These are phyloP conservation scores for Chrysolophus pictus DNA, from an alignment of 2,797 vertebrate species.

Conservation along the genomic window DNA sequence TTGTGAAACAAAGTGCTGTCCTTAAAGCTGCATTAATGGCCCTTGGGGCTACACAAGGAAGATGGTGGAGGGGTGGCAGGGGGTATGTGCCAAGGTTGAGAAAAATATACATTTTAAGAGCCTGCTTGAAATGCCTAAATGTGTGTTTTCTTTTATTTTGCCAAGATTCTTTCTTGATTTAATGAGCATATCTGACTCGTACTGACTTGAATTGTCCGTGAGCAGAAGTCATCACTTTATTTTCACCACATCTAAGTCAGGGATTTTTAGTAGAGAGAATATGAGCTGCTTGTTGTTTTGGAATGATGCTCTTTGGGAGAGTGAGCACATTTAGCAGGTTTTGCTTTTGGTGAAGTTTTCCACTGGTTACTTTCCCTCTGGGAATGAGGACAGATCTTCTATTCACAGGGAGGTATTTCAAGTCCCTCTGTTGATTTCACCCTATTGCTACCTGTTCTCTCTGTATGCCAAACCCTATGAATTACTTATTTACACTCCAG, in stretches of 20 bases:
- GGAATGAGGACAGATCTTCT: background rate
- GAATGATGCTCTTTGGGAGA: background rate
- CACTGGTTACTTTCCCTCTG: background rate
- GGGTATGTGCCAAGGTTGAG: background rate
- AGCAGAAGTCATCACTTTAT: accelerated
- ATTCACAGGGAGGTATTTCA: background rate
- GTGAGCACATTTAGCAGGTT: background rate
- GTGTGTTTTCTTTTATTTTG: background rate
- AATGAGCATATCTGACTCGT: background rate
- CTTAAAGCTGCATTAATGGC: constrained; percentile 34
- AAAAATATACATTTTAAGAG: constrained; percentile 3
- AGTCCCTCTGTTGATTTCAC: background rate
- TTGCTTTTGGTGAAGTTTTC: background rate
- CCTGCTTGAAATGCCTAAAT: constrained; percentile 2
- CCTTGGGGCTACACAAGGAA: constrained; percentile 15
- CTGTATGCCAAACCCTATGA: background rate
- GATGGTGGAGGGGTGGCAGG: background rate
- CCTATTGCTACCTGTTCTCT: background rate
- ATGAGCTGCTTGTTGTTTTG: background rate
- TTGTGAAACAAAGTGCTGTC: constrained; percentile 19
- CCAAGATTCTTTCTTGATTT: background rate
- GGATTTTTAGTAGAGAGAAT: background rate
- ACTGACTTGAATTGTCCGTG: background rate
- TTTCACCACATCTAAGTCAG: background rate
- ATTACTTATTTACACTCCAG: background rate